phyloP scores from a whole-genome alignment of 2,888 invertebrate species.

The Cheilosia impressa region DNA sequence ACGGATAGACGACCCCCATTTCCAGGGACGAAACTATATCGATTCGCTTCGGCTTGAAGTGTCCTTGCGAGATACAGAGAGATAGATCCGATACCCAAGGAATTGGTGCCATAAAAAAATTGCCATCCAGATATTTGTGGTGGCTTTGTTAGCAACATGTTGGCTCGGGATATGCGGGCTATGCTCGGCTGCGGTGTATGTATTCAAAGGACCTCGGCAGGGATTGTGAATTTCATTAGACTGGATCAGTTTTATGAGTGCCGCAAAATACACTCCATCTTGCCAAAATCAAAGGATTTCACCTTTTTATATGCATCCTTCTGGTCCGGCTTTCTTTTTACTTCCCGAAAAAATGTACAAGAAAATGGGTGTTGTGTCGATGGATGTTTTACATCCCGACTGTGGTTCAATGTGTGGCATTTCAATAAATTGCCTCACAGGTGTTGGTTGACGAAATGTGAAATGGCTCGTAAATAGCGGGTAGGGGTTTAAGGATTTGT shows the following conservation, averaged over 20 bases:
- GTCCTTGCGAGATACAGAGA: conserved; percentile 39
- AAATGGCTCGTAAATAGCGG: conserved; percentile 59
- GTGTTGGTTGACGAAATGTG: conserved; percentile 46
- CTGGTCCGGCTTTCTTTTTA: conserved; percentile 16
- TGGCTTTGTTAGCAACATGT: conserved; percentile 76
- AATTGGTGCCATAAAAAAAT: conserved; percentile 49
- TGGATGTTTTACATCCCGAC: conserved; percentile 1
- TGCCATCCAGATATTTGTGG: conserved; percentile 63
- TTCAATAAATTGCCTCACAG: conserved; percentile 48
- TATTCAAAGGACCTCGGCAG: conserved; percentile 26
- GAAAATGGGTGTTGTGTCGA: conserved; percentile 55
- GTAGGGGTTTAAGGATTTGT: conserved; percentile 5
- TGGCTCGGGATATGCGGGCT: conserved; percentile 67
- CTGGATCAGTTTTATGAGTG: conserved; percentile 79
- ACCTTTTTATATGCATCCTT: conserved; percentile 61
- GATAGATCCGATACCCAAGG: not conserved
- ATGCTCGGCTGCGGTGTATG: not conserved
- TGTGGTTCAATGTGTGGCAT: conserved; percentile 41
- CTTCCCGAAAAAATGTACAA: not conserved
- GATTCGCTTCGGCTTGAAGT: conserved; percentile 63
- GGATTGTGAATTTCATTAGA: conserved; percentile 78
- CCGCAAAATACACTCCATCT: conserved; percentile 76
- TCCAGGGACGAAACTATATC: conserved; percentile 62
- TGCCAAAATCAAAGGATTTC: conserved; percentile 72
- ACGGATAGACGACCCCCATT: conserved; percentile 46